These are phyloP conservation scores for Cyanoramphus novaezelandiae DNA, from an alignment of 2,113 vertebrate genomes.

Conservation along the genomic window DNA sequence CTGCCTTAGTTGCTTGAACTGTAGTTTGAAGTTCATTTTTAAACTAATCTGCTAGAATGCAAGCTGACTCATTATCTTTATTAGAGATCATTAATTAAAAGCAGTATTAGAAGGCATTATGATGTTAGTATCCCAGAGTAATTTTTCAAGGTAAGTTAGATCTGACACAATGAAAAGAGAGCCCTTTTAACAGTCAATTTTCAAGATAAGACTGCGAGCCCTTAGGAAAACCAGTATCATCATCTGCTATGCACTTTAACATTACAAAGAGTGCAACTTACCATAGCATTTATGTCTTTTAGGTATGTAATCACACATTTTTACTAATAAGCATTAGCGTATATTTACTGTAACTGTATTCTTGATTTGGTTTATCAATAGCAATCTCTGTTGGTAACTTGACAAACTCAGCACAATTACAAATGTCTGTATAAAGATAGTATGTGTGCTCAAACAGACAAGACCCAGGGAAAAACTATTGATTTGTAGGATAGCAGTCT, in stretches of 20 bases:
- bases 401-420: not conserved
- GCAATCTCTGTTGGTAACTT: not conserved
- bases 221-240: not conserved
- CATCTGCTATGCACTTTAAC: not conserved
- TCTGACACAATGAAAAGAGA: not conserved
- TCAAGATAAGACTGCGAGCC: not conserved
- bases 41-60: not conserved
- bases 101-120: not conserved
- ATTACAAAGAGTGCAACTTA: not conserved
- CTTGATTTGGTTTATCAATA: not conserved
- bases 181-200: not conserved
- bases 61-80: not conserved
- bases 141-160: not conserved
- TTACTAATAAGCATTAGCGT: not conserved
- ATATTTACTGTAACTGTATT: not conserved
- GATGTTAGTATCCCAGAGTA: not conserved
- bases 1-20: not conserved
- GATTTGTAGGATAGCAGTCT: not conserved
- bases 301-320: not conserved
- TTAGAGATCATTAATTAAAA: conserved; percentile 17
- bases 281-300: not conserved
- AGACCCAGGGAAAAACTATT: not conserved
- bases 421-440: not conserved
- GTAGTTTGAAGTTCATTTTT: not conserved
- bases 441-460: not conserved